Evolutionary conservation across 2,797 vertebrate genomes (phyloP), one percentile per base, ranked within the genome.

Genomic region (Myotis findleyi): DNA sequence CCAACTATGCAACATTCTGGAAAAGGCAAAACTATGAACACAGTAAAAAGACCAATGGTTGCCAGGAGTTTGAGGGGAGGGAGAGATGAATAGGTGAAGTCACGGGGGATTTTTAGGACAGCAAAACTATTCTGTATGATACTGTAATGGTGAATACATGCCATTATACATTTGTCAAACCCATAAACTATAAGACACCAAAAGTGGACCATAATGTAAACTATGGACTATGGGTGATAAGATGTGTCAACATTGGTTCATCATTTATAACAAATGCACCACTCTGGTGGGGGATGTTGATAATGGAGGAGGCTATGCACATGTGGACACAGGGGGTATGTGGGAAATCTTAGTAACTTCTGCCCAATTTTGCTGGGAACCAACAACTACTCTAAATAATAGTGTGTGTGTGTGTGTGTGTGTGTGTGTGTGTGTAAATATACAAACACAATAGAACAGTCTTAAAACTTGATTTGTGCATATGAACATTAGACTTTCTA

Each of bases 401-500:
- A 38, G 73, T 62, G 33, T 21, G 1, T 75, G n/a, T 53, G 23
- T 36, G 8, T 81, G 44, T 44, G 41, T 41, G 41, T 41, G 57
- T 59, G 57, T 59, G 7, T 13, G 1, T 2, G 6, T 33, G 4
- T 13, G 6, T 41, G 0, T 49, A n/a, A 44, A 3, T 49, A 44
- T 33, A 47, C 36, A 64, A 0, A 44, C 36, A 69, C 25, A 81
- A 53, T 0, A 83, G 5, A 77, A 75, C 3, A 79, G 64, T 3
- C 64, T 94, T 95, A 82, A 86, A 88, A 75, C 36, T 62, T 77
- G 57, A 49, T 77, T 80, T 94, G 84, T 5, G 36, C 49, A 16
- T 49, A 5, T 33, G 57, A 79, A 73, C 59, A 25, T 87, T 86
- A 89, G 71, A 72, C 68, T 81, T 91, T 84, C 66, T 77, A 25